These are phyloP conservation scores for Sinocyclocheilus anophthalmus DNA, from an alignment of 2,113 vertebrate genomes.

Conservation along the genomic window DNA sequence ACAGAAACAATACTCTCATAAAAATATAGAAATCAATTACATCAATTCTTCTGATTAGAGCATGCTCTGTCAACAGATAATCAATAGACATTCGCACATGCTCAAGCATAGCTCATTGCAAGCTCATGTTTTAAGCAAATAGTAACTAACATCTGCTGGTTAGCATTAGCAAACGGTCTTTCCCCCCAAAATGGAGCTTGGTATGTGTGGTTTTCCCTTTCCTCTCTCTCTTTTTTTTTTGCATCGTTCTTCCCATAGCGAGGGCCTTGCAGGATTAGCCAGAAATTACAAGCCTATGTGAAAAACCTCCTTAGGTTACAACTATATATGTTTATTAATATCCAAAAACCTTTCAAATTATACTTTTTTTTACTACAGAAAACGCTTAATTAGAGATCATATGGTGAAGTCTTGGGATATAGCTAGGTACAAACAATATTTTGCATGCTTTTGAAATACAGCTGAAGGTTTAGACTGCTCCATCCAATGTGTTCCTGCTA, in stretches of 20 bases:
- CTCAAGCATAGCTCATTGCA: slow-evolving; percentile 1
- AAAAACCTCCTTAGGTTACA: slow-evolving; percentile 51
- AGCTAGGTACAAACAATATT: background rate
- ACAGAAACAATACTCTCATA: slow-evolving; percentile 43
- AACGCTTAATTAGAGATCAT: background rate
- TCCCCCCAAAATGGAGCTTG: slow-evolving; percentile 35
- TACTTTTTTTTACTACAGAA: too few species aligned
- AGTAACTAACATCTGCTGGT: slow-evolving; percentile 30
- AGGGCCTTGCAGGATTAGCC: slow-evolving; percentile 34
- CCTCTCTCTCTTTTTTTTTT: slow-evolving; percentile 15
- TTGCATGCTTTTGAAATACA: slow-evolving; percentile 27
- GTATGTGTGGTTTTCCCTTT: slow-evolving; percentile 51
- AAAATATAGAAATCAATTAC: background rate
- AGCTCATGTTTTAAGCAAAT: slow-evolving; percentile 20
- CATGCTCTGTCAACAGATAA: too few species aligned
- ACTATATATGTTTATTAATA: slow-evolving; percentile 56
- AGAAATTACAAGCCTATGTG: slow-evolving; percentile 56
- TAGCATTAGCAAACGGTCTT: slow-evolving; percentile 34
- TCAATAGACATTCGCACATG: background rate
- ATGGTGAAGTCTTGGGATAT: slow-evolving; percentile 27
- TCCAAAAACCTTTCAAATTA: slow-evolving; percentile 37
- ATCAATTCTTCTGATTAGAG: background rate
- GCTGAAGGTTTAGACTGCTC: slow-evolving; percentile 66
- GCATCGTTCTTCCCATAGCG: slow-evolving; percentile 31
- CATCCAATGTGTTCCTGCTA: slow-evolving; percentile 57